phyloP scores from a whole-genome alignment of 2,113 vertebrate genomes.

The Silurus meridionalis region DNA sequence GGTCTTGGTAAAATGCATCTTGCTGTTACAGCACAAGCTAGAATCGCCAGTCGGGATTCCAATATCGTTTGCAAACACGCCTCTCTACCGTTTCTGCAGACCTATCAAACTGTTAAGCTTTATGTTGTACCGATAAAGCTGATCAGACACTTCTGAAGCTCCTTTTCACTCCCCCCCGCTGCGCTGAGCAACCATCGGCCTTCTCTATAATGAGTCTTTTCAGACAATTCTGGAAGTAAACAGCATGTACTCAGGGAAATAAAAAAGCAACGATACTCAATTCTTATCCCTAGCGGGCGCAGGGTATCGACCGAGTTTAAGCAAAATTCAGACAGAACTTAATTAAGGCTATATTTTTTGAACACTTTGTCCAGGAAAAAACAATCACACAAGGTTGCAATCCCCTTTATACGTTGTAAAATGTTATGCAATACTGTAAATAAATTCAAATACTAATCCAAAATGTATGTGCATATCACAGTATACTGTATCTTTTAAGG shows the following conservation, averaged over 20 bases:
- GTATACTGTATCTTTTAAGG: not conserved
- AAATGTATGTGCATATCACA: not conserved
- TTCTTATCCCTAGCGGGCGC: slow-evolving; percentile 5
- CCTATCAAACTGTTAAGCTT: slow-evolving; percentile 59
- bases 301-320: not conserved
- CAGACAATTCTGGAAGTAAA: slow-evolving; percentile 30
- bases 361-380: not conserved
- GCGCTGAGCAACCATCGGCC: slow-evolving; percentile 30
- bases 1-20: slow-evolving; percentile 5
- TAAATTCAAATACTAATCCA: not conserved
- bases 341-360: slow-evolving; percentile 1
- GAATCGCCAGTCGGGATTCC: not conserved
- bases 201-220: slow-evolving; percentile 37
- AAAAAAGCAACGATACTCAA: slow-evolving; percentile 33
- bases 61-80: not conserved
- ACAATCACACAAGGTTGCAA: not conserved
- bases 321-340: slow-evolving; percentile 27
- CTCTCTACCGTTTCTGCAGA: slow-evolving; percentile 56
- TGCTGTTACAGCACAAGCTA: slow-evolving; percentile 10
- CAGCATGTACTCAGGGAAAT: slow-evolving; percentile 28
- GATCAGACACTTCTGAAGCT: slow-evolving; percentile 49
- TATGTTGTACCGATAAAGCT: slow-evolving; percentile 54
- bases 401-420: not conserved
- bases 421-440: not conserved
- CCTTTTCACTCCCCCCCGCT: slow-evolving; percentile 22